A percentile compares a stretch with the other conserved stretches of the same genome.
phyloP scores from a whole-genome alignment of 2,888 invertebrate genomes.

The Rosalia funebris region DNA sequence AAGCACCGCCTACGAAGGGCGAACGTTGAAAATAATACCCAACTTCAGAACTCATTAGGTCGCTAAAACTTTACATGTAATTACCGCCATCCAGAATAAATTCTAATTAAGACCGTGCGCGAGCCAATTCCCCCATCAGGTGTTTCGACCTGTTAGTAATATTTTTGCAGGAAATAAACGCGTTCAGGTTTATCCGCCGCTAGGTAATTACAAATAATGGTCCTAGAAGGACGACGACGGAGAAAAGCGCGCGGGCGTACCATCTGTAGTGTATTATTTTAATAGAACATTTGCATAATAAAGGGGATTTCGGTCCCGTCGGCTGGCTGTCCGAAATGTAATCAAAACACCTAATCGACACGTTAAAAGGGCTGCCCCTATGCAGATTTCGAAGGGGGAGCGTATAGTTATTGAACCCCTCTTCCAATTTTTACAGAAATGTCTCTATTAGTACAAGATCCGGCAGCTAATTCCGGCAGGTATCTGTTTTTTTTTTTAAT shows the following conservation, averaged over 20 bases:
- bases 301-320: not conserved
- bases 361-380: not conserved
- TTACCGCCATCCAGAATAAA: too few species aligned
- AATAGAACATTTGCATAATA: not conserved
- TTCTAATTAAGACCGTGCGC: not conserved
- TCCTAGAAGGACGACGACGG: too few species aligned
- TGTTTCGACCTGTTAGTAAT: not conserved
- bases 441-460: too few species aligned
- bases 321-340: slow-evolving; percentile 8
- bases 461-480: too few species aligned
- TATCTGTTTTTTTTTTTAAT: too few species aligned
- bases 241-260: not conserved
- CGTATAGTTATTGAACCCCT: too few species aligned
- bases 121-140: not conserved
- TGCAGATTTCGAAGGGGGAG: not conserved
- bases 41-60: too few species aligned
- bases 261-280: not conserved
- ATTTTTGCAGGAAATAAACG: not conserved
- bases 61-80: too few species aligned
- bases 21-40: too few species aligned
- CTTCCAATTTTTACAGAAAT: too few species aligned
- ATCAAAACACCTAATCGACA: slow-evolving; percentile 8
- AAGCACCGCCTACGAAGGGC: too few species aligned
- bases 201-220: not conserved
- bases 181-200: not conserved